Percentiles rank a stretch among this genome's conserved stretches.
These are phyloP conservation scores for Fregetta grallaria DNA, from an alignment of 2,113 vertebrate species.

Conservation along the genomic window DNA sequence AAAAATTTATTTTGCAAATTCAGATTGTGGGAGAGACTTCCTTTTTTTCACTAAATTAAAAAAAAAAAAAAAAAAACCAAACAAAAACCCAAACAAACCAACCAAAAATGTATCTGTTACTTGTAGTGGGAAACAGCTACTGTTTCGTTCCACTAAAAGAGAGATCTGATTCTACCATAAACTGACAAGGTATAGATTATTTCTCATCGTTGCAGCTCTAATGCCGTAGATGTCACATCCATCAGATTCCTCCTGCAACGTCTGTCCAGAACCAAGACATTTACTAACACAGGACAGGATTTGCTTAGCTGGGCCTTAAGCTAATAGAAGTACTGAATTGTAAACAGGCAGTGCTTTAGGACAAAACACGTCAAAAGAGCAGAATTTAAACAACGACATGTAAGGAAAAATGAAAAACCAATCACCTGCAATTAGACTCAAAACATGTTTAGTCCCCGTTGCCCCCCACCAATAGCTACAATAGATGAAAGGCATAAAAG, in stretches of 20 bases:
- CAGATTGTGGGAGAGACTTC: background rate
- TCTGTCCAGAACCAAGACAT: constrained; percentile 53
- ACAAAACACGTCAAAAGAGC: constrained; percentile 56
- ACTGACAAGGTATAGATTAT: background rate
- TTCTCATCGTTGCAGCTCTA: background rate
- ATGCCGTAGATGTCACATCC: constrained; percentile 39
- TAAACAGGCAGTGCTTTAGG: constrained; percentile 59
- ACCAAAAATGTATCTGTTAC: background rate
- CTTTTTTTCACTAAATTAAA: background rate
- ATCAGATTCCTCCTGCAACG: constrained; percentile 43
- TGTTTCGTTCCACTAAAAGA: background rate
- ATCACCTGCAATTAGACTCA: constrained; percentile 42
- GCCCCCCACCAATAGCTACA: background rate
- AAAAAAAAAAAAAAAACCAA: background rate
- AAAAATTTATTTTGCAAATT: background rate
- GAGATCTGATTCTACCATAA: background rate
- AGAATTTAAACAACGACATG: constrained; percentile 43
- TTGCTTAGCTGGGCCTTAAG: constrained; percentile 41
- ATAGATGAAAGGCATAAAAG: background rate
- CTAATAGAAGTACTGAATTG: constrained; percentile 48
- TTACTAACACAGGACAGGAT: constrained; percentile 53
- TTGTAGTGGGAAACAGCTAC: background rate
- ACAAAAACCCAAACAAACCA: background rate
- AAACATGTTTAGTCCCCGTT: background rate
- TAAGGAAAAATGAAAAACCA: constrained; percentile 53